Conservation (phyloP, 35 echinoderm and acorn worm genomes). For the Holothuria glaberrima region DNA sequence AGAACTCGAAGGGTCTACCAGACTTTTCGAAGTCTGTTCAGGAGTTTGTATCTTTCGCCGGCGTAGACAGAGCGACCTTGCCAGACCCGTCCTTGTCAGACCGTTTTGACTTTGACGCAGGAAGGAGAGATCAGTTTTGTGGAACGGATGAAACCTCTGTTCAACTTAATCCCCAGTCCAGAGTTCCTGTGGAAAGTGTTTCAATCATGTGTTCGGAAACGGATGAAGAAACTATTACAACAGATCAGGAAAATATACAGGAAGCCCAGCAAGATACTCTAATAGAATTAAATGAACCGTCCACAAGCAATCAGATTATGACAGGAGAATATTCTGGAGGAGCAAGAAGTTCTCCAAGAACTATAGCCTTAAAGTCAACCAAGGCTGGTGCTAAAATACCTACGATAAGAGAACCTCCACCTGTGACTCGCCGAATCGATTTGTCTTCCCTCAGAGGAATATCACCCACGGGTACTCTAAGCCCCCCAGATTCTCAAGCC, state of each 20-base stretch:
- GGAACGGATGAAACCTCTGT: neutral
- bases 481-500: no score
- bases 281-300: no score
- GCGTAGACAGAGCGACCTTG: neutral
- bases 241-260: neutral
- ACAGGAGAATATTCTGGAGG: no score
- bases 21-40: no score
- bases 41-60: slow-evolving; percentile 7
- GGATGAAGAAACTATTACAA: neutral
- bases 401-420: slow-evolving; percentile 4
- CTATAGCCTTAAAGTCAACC: slow-evolving; percentile 29
- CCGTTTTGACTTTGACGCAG: no score
- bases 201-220: slow-evolving; percentile 34
- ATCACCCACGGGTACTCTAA: no score
- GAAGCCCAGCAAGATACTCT: no score
- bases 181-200: neutral
- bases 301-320: no score
- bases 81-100: neutral
- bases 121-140: no score
- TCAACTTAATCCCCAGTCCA: neutral
- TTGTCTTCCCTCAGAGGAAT: neutral
- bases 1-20: no score
- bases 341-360: no score
- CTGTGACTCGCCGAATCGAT: slow-evolving; percentile 22
- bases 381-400: slow-evolving; percentile 35